phyloP scores from a whole-genome alignment of 2,797 vertebrate species.

The Phaenicophaeus curvirostris region DNA sequence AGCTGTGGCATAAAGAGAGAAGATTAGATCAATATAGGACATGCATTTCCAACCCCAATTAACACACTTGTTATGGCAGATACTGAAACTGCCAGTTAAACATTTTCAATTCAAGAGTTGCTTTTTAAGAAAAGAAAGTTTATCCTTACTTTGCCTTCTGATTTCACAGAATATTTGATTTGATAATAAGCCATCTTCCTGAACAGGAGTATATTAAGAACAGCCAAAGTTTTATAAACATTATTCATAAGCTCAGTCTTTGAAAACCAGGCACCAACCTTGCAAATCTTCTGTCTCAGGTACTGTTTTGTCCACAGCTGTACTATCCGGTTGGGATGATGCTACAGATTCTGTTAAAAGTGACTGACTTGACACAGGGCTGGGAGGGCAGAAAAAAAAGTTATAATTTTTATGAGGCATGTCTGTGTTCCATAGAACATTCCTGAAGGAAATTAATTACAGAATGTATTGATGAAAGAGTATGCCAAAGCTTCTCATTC shows the following conservation, averaged over 20 bases:
- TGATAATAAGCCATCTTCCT: not conserved
- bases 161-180: not conserved
- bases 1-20: not conserved
- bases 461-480: not conserved
- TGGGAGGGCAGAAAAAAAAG: slow-evolving; percentile 14
- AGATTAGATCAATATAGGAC: not conserved
- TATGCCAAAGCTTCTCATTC: not conserved
- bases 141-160: not conserved
- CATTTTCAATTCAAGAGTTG: not conserved
- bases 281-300: slow-evolving; percentile 80
- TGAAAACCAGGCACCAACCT: slow-evolving; percentile 73
- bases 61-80: not conserved
- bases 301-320: slow-evolving; percentile 77
- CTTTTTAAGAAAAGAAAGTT: not conserved
- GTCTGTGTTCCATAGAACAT: not conserved
- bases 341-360: slow-evolving; percentile 80
- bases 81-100: not conserved
- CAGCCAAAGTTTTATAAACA: not conserved
- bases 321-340: slow-evolving; percentile 77
- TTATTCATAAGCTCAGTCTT: not conserved
- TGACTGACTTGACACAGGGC: slow-evolving; percentile 80
- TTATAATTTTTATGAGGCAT: not conserved
- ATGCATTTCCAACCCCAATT: not conserved
- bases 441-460: not conserved
- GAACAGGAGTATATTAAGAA: not conserved